Evolutionary conservation across 2,797 vertebrate species (phyloP).

Genomic region (Rhabdophis nuchalis): DNA sequence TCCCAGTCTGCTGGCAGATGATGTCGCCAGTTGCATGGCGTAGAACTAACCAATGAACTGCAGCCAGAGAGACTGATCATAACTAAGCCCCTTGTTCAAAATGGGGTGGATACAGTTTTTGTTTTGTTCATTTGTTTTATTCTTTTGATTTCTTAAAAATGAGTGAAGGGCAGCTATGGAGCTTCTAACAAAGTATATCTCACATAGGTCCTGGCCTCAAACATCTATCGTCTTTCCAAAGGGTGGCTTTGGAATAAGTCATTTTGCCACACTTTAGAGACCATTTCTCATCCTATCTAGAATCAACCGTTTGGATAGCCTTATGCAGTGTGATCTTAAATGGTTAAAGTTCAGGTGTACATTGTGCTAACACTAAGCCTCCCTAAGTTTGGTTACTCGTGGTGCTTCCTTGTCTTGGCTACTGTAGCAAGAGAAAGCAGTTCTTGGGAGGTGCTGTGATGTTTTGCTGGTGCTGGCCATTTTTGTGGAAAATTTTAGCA

Average conservation of each 20-base stretch:
- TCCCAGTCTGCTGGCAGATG: constrained; percentile 95
- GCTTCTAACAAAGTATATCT: constrained; percentile 43
- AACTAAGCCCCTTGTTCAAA: constrained; percentile 31
- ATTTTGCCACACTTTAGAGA: neutral
- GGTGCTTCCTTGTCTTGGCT: constrained; percentile 20
- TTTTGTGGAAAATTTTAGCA: constrained; percentile 18
- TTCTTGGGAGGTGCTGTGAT: constrained; percentile 14
- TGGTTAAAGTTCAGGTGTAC: neutral
- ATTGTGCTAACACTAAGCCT: constrained; percentile 64
- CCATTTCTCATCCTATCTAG: neutral
- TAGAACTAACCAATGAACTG: constrained; percentile 39
- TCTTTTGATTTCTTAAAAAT: constrained; percentile 27
- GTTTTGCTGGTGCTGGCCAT: constrained; percentile 32
- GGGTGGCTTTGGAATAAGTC: neutral
- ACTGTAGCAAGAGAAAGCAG: neutral
- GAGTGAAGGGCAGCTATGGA: constrained; percentile 65
- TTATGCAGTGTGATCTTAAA: neutral
- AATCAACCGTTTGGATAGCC: neutral
- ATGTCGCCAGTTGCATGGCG: constrained; percentile 65
- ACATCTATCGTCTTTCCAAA: neutral
- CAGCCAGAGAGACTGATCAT: constrained; percentile 43
- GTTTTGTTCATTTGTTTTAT: neutral
- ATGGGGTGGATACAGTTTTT: constrained; percentile 42
- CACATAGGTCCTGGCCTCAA: constrained; percentile 5
- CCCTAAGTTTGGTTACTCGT: constrained; percentile 19